These are phyloP conservation scores for Epizoanthus stellaris DNA, from an alignment of 92 coral and sea anemone genomes.

Conservation along the genomic window DNA sequence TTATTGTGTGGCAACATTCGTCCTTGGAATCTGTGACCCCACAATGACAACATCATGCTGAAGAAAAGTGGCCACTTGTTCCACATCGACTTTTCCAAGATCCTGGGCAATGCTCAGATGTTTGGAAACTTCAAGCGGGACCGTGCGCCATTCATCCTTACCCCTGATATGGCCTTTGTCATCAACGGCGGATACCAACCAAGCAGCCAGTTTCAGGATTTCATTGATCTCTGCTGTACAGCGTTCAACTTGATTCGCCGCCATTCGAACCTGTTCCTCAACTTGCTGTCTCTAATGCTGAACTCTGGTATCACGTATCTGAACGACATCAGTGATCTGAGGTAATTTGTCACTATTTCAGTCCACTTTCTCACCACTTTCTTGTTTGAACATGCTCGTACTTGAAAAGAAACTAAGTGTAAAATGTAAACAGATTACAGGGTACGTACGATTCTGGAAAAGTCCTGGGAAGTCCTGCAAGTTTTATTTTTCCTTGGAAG, in stretches of 20 bases:
- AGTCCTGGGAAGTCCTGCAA: too few relatives aligned
- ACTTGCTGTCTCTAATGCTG: constrained; percentile 89
- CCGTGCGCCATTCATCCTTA: constrained; percentile 98
- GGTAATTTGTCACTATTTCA: constrained; percentile 5
- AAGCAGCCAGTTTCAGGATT: constrained; percentile 95
- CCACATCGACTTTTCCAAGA: constrained; percentile 98
- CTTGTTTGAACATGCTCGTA: too few relatives aligned
- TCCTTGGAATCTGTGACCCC: constrained; percentile 97
- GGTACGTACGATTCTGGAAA: too few relatives aligned
- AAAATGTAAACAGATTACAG: too few relatives aligned
- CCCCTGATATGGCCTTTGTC: constrained; percentile 99
- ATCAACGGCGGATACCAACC: constrained; percentile 99
- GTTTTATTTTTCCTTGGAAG: too few relatives aligned
- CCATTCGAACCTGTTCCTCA: constrained; percentile 89
- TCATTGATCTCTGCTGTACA: constrained; percentile 93
- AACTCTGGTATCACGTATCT: constrained; percentile 94
- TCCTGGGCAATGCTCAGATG: constrained; percentile 99
- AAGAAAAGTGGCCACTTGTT: constrained; percentile 94
- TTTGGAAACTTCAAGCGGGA: constrained; percentile 97
- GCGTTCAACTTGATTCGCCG: constrained; percentile 96
- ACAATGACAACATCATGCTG: constrained; percentile 99
- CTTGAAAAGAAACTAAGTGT: too few relatives aligned
- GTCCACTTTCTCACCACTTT: too few relatives aligned
- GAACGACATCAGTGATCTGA: constrained; percentile 79
- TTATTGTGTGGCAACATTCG: constrained; percentile 98